Conservation (phyloP, 2,113 vertebrate species). For the Azemiops feae region DNA sequence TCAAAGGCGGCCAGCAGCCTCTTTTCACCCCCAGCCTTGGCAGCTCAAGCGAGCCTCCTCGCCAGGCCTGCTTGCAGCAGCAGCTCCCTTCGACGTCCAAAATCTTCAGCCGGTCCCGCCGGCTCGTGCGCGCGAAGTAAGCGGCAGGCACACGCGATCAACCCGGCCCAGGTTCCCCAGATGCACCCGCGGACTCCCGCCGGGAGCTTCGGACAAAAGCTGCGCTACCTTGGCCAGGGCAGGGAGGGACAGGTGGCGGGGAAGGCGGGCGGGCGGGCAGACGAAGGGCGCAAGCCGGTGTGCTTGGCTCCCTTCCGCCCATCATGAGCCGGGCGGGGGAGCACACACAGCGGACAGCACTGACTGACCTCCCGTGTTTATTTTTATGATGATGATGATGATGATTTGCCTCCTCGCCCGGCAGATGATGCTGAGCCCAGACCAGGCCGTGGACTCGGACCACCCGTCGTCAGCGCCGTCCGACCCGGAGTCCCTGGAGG, state of each 20-base stretch:
- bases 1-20: not conserved
- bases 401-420: constrained; percentile 46
- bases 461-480: constrained; percentile 76
- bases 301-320: not conserved
- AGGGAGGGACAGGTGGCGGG: too few species aligned
- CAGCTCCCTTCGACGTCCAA: not conserved
- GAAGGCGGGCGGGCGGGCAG: too few species aligned
- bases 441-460: constrained; percentile 84
- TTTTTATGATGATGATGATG: not conserved
- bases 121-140: not conserved
- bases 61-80: not conserved
- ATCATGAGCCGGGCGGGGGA: not conserved
- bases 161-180: not conserved
- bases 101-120: not conserved
- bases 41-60: not conserved
- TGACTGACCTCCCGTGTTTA: not conserved
- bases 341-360: not conserved
- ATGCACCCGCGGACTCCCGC: not conserved
- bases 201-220: not conserved
- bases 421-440: constrained; percentile 92
- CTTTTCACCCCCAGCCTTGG: not conserved
- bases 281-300: not conserved
- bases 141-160: not conserved
- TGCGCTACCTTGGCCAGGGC: not conserved
- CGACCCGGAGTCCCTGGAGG: constrained; percentile 83